Evolutionary conservation across 2,888 invertebrate species (phyloP).

Genomic region (Ophioninae sp.): DNA sequence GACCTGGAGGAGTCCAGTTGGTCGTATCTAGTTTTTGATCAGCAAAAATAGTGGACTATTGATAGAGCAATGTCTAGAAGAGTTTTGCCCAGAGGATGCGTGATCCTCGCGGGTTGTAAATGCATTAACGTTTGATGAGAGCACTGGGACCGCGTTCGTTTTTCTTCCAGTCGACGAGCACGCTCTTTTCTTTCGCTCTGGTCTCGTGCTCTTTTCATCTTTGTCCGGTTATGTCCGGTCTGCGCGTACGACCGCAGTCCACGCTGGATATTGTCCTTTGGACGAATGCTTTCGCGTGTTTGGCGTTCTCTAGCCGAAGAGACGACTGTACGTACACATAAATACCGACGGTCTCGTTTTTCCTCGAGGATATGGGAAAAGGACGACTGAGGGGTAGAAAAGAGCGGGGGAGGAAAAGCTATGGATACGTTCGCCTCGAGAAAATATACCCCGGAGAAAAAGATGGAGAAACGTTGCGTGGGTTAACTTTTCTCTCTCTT

Average conservation of each 20-base stretch:
- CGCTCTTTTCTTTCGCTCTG: slow-evolving; percentile 44
- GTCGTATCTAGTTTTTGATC: background rate
- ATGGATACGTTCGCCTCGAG: slow-evolving; percentile 50
- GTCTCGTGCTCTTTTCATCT: slow-evolving; percentile 30
- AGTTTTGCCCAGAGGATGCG: slow-evolving; percentile 29
- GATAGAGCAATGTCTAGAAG: slow-evolving; percentile 8
- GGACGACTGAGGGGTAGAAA: slow-evolving; percentile 11
- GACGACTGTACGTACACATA: slow-evolving; percentile 43
- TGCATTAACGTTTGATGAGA: slow-evolving; percentile 81
- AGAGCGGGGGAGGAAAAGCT: slow-evolving; percentile 23
- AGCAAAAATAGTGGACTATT: background rate
- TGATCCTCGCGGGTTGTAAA: slow-evolving; percentile 78
- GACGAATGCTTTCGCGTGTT: slow-evolving; percentile 33
- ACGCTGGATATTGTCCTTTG: slow-evolving; percentile 55
- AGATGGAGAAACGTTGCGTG: slow-evolving; percentile 48
- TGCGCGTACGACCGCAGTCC: slow-evolving; percentile 26
- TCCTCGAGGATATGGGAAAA: slow-evolving; percentile 37
- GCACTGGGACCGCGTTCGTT: slow-evolving; percentile 72
- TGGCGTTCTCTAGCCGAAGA: slow-evolving; percentile 11
- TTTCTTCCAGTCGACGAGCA: slow-evolving; percentile 15
- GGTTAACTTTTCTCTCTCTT: slow-evolving; percentile 24
- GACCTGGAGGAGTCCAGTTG: too few relatives aligned
- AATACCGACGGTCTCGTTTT: slow-evolving; percentile 52
- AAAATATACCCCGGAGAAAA: slow-evolving; percentile 57
- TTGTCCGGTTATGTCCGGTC: slow-evolving; percentile 30